These are phyloP conservation scores for Nomada fabriciana DNA, from an alignment of 2,888 invertebrate species.

Conservation along the genomic window DNA sequence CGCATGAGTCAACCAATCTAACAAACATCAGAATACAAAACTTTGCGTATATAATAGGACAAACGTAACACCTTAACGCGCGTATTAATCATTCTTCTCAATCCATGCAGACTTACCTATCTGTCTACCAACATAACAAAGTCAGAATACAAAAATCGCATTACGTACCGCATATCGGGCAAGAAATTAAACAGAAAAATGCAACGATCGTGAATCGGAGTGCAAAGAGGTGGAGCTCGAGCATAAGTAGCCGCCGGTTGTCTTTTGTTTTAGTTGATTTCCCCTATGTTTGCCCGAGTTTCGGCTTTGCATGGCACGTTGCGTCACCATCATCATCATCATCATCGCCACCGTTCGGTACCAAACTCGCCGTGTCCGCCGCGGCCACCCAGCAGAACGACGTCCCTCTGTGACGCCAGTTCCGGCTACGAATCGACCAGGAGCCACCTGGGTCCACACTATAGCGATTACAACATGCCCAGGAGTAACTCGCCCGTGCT, in stretches of 20 bases:
- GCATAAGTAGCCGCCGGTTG: conserved; percentile 59
- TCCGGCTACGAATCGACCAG: conserved; percentile 86
- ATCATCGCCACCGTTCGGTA: conserved; percentile 65
- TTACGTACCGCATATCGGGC: too few relatives aligned
- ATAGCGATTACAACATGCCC: conserved; percentile 81
- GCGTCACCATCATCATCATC: conserved; percentile 62
- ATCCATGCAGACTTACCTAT: too few relatives aligned
- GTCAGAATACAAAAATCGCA: too few relatives aligned
- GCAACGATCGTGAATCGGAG: not conserved
- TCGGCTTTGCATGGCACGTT: conserved; percentile 82
- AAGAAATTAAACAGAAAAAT: not conserved
- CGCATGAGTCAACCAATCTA: too few relatives aligned
- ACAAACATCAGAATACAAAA: too few relatives aligned
- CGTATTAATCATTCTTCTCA: too few relatives aligned
- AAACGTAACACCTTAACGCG: too few relatives aligned
- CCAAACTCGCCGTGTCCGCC: conserved; percentile 77
- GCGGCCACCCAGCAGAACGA: conserved; percentile 75
- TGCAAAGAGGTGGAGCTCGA: conserved; percentile 19
- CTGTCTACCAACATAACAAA: too few relatives aligned
- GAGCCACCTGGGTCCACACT: conserved; percentile 83
- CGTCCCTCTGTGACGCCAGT: conserved; percentile 81
- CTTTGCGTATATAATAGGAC: too few relatives aligned
- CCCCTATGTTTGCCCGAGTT: conserved; percentile 82
- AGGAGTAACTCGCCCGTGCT: conserved; percentile 81
- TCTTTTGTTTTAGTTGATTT: conserved; percentile 82